Base-by-base conservation (phyloP, 2,888 invertebrate species). In the Malthinus seriepunctatus region DNA sequence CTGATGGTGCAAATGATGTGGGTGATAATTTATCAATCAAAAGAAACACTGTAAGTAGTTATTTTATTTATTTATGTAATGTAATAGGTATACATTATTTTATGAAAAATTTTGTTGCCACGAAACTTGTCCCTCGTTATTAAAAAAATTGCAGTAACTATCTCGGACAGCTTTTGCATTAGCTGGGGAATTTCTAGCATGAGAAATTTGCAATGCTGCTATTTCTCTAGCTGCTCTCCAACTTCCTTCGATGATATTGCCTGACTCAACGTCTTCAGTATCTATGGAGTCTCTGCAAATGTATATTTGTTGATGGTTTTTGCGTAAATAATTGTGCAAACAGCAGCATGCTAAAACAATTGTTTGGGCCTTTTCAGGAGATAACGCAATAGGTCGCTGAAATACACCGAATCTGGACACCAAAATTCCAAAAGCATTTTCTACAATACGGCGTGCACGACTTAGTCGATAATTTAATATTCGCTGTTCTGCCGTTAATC, bases 111-210 rank as follows among this genome's bases (percentile, higher is more conserved):
- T 58, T 44, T 6, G 14, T 53, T 62, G 52, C 60, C 47, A 60
- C 51, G 51, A 35, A 60, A 61, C 52, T 39, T 45, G 50, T 9
- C 49, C 55, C 23, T 55, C 34, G 32, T 56, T 51, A 39, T 60
- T 58, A 46, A 54, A 50, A 31, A 46, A 58, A 58, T 54, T 31
- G 44, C 58, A 53, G 23, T 38, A 54, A 58, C 3, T 35, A 58
- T 54, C 58, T 59, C 54, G 35, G 32, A 61, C 37, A n/a, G 32
- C 11, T 49, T 47, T 58, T 10, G 46, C 56, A 51, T 8, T 51
- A 46, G 38, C 15, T 12, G 52, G 9, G 47, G 56, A 15, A 51
- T 57, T 56, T 51, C 56, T 51, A 32, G 44, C 45, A 38, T 38
- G 45, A 50, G 53, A 42, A 45, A 52, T 14, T 11, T 38, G 45